phyloP scores from a whole-genome alignment of 92 coral and sea anemone genomes.

The Actinernus sp. region DNA sequence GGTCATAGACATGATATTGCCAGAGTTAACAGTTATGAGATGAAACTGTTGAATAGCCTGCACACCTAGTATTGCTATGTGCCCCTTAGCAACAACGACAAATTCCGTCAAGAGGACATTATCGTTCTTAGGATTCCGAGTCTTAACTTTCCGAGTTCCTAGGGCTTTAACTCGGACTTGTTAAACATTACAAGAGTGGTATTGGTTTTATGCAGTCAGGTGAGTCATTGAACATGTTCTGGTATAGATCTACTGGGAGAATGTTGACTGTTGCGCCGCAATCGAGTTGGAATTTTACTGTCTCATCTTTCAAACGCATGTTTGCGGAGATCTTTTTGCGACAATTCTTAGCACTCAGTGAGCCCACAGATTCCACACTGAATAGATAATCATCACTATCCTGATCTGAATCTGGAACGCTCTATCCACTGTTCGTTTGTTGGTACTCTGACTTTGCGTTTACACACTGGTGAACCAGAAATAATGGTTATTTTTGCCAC shows the following conservation, averaged over 20 bases:
- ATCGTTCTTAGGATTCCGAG: neutral
- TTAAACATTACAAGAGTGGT: conserved; percentile 1
- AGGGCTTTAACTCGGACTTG: neutral
- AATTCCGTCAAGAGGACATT: neutral
- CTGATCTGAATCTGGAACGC: too few species aligned
- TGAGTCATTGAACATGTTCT: neutral
- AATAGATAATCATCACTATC: neutral
- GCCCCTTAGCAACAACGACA: neutral
- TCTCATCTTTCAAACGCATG: conserved; percentile 11
- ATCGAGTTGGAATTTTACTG: conserved; percentile 11
- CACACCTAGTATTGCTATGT: too few species aligned
- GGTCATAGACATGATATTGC: too few species aligned
- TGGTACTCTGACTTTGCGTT: too few species aligned
- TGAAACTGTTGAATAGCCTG: too few species aligned
- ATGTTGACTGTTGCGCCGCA: conserved; percentile 23
- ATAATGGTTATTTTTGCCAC: too few species aligned
- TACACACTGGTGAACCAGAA: too few species aligned
- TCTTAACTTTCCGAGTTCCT: neutral
- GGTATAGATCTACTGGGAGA: conserved; percentile 5
- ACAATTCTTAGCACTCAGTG: neutral
- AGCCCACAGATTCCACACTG: neutral
- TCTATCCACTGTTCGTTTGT: too few species aligned
- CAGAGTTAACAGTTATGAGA: too few species aligned
- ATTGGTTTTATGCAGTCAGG: neutral
- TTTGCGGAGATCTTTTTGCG: conserved; percentile 9